Evolutionary conservation across 1,140 invertebrate genomes (phyloP).

Genomic region (Schmidtea mediterranea): DNA sequence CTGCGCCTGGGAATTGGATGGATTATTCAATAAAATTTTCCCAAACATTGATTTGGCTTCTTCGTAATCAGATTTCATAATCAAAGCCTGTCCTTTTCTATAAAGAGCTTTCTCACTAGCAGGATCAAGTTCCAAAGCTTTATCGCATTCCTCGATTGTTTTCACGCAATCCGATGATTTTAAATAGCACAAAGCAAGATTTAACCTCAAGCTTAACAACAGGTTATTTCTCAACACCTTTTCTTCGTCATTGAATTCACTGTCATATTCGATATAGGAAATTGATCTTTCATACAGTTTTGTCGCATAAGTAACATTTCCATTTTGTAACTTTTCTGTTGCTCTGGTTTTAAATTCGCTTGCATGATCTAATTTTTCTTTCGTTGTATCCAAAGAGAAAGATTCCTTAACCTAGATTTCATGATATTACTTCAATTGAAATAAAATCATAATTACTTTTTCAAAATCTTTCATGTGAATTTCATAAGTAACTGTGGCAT

Average conservation of each 20-base stretch:
- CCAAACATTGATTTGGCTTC: background rate
- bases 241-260: background rate
- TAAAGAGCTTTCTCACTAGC: background rate
- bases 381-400: background rate
- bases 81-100: background rate
- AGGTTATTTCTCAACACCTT: background rate
- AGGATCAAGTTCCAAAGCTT: background rate
- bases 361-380: constrained; percentile 3
- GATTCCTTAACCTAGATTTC: background rate
- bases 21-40: background rate
- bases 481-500: background rate
- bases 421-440: background rate
- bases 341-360: background rate
- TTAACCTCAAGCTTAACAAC: background rate
- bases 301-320: background rate
- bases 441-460: background rate
- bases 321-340: background rate
- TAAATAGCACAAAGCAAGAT: constrained; percentile 1
- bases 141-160: background rate
- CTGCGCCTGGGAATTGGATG: background rate
- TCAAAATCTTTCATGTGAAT: background rate
- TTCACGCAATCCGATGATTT: background rate
- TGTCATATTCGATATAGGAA: background rate
- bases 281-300: background rate
- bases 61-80: background rate